Percentiles rank a stretch among this genome's conserved stretches.
Conservation (phyloP, 2,797 vertebrate species). For the Menidia menidia region DNA sequence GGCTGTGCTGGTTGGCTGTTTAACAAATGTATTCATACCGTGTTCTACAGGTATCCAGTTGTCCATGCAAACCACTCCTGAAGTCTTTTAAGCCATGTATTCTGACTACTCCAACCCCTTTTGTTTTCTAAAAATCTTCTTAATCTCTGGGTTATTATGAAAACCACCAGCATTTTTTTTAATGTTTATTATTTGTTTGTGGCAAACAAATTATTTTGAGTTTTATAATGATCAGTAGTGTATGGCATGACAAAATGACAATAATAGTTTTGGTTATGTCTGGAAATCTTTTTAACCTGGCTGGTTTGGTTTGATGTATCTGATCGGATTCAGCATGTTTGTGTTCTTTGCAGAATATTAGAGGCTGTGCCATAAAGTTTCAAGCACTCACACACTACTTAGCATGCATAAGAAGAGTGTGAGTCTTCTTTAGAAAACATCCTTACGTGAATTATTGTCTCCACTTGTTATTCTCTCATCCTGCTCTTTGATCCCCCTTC, state of each 20-base stretch:
- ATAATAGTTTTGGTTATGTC: too few species aligned
- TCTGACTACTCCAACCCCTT: not conserved
- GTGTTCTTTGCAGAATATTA: conserved; percentile 9
- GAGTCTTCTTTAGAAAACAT: conserved; percentile 45
- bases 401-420: conserved; percentile 27
- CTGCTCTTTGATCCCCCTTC: conserved; percentile 73
- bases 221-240: too few species aligned
- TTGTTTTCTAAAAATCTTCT: too few species aligned
- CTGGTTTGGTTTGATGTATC: not conserved
- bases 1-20: too few species aligned
- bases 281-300: too few species aligned
- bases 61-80: conserved; percentile 5
- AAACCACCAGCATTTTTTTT: too few species aligned
- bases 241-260: too few species aligned
- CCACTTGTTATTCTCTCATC: conserved; percentile 46
- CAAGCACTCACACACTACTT: conserved; percentile 15
- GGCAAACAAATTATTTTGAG: too few species aligned
- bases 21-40: too few species aligned
- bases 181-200: too few species aligned
- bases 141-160: too few species aligned
- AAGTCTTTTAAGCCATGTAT: too few species aligned
- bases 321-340: not conserved
- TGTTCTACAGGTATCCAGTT: conserved; percentile 7
- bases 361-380: conserved; percentile 6
- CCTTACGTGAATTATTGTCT: conserved; percentile 52